These are phyloP conservation scores for Ectropis grisescens DNA, from an alignment of 1,140 invertebrate species.

Conservation along the genomic window DNA sequence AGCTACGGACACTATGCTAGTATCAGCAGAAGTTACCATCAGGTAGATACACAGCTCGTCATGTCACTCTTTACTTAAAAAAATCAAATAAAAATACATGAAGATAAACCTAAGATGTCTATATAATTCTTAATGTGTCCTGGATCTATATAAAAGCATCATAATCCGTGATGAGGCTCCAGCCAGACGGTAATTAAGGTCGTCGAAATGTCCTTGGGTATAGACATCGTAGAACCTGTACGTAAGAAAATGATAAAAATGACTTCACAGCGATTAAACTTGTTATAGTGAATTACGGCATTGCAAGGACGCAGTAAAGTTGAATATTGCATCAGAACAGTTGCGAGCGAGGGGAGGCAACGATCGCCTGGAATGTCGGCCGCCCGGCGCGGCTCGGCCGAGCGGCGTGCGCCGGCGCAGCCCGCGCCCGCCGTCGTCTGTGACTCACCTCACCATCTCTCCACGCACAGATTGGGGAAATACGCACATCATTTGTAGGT, in stretches of 20 bases:
- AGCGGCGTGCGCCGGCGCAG: constrained; percentile 17
- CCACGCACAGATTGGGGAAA: constrained; percentile 38
- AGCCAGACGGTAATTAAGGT: constrained; percentile 42
- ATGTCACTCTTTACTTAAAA: too few species aligned
- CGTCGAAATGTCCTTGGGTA: constrained; percentile 50
- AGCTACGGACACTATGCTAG: too few species aligned
- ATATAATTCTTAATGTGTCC: too few species aligned
- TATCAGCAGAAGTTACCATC: too few species aligned
- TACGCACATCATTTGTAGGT: constrained; percentile 42
- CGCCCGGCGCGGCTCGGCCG: constrained; percentile 23
- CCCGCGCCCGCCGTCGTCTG: constrained; percentile 23
- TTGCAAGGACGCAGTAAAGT: constrained; percentile 69
- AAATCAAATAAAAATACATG: too few species aligned
- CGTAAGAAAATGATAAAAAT: constrained; percentile 49
- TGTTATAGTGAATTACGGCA: constrained; percentile 67
- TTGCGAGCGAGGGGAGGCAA: constrained; percentile 54
- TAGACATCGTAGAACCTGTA: constrained; percentile 31
- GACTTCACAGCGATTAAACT: constrained; percentile 47
- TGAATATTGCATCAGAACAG: constrained; percentile 66
- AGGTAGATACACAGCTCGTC: too few species aligned
- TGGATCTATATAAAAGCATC: not conserved
- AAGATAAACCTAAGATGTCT: too few species aligned
- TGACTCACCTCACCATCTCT: constrained; percentile 43
- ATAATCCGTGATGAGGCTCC: constrained; percentile 18
- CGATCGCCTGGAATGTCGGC: constrained; percentile 58